Evolutionary conservation across 2,113 vertebrate species (phyloP), one percentile per base, ranked within the genome.

Genomic region (Petroica traversi): DNA sequence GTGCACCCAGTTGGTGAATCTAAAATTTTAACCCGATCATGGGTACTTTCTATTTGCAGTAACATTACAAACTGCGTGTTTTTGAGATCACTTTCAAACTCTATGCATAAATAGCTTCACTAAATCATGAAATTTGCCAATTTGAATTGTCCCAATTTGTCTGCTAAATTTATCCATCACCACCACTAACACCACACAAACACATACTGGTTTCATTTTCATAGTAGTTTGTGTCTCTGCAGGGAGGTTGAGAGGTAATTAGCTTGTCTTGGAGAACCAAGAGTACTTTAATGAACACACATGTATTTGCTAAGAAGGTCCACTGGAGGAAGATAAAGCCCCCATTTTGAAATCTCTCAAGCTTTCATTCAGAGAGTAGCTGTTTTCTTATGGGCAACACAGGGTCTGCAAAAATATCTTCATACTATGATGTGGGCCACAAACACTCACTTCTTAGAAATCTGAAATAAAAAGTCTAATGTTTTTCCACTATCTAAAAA

Each of bases 11-110:
- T 88, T 90, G 57, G 34, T 69, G 34, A 85, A 83, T 85, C 54
- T 85, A 69, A 92, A 88, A 85, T 57, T 95, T 97, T 97, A 97
- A 97, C 95, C 90, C 90, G 0, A 41, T 95, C 82, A 31, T 79
- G 54, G 45, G 17, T 85, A 69, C 28, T 54, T 78, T 69, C 46
- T 67, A 57, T 91, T 54, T 2, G 2, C 63, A 40, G 12, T 66
- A 55, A 29, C 43, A 6, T 68, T 75, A 43, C n/a, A 41, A 89
- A 71, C 12, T n/a, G 24, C 16, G 3, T 64, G n/a, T 48, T 85
- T 85, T 88, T 2, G 3, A 82, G 49, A 28, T 68, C 51, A 45
- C 23, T 93, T 95, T 41, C 61, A 82, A 92, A 85, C 25, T 79
- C 29, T n/a, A 2, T 59, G 38, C 9, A 54, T 89, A 55, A 87